A percentile compares a stretch with the other conserved stretches of the same genome.
These are phyloP conservation scores for Cardiocondyla obscurior DNA, from an alignment of 1,140 invertebrate species.

Conservation along the genomic window DNA sequence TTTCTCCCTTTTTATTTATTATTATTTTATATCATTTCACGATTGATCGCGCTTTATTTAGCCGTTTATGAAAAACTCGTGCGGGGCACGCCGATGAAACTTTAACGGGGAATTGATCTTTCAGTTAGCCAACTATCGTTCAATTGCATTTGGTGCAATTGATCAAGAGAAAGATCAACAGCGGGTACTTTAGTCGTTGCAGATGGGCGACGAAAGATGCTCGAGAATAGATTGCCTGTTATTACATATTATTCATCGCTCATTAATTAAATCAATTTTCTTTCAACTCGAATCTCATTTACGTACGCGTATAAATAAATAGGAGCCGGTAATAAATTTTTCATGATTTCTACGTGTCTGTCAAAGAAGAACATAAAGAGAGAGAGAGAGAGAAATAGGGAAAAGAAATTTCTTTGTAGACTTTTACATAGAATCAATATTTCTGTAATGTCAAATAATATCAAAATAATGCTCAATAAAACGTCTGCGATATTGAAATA, in stretches of 20 bases:
- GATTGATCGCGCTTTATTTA: constrained; percentile 50
- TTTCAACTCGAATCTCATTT: background rate
- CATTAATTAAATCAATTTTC: constrained; percentile 30
- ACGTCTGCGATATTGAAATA: background rate
- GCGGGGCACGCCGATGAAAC: constrained; percentile 38
- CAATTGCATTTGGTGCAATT: too few species aligned
- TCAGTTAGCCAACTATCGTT: constrained; percentile 47
- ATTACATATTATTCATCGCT: constrained; percentile 14
- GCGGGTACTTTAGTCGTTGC: background rate
- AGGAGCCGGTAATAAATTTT: background rate
- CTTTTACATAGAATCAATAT: background rate
- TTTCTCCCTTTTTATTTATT: constrained; percentile 5
- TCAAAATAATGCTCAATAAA: background rate
- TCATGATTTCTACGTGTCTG: background rate
- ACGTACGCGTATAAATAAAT: background rate
- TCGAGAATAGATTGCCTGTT: background rate
- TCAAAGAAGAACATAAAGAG: background rate
- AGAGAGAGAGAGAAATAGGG: background rate
- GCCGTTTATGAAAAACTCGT: constrained; percentile 37
- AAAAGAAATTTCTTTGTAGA: background rate
- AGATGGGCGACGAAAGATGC: background rate
- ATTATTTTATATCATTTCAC: background rate
- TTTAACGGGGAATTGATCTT: constrained; percentile 43
- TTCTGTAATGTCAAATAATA: background rate
- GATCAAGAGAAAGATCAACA: constrained; percentile 17